These are phyloP conservation scores for Pelvicachromis taeniatus DNA, from an alignment of 2,113 vertebrate species.

Conservation along the genomic window DNA sequence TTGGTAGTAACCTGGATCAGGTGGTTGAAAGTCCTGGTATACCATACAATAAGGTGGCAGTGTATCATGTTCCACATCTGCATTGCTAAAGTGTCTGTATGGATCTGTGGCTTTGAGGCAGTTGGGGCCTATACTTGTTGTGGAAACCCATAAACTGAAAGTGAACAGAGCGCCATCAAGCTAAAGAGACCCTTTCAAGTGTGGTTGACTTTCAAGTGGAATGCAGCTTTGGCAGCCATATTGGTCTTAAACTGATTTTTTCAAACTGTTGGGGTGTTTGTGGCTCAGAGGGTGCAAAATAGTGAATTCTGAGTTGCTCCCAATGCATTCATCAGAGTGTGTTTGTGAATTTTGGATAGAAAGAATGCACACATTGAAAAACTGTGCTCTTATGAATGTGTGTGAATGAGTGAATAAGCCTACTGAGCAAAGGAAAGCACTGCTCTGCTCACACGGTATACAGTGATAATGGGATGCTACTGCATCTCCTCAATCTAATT, in stretches of 20 bases:
- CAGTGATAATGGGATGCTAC: not conserved
- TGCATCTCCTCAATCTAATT: not conserved
- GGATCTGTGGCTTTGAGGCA: not conserved
- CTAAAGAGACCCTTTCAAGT: not conserved
- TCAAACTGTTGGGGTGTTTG: not conserved
- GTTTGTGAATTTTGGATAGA: not conserved
- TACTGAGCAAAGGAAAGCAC: not conserved
- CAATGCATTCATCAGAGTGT: not conserved
- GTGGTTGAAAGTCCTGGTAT: not conserved
- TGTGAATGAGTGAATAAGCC: not conserved
- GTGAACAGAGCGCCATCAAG: not conserved
- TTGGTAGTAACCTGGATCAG: not conserved
- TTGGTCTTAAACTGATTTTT: not conserved
- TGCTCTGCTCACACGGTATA: not conserved
- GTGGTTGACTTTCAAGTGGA: not conserved
- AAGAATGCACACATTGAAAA: not conserved
- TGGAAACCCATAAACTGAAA: not conserved
- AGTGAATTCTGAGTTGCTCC: not conserved
- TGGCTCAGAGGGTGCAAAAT: not conserved
- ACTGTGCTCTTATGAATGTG: not conserved
- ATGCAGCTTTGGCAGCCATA: not conserved
- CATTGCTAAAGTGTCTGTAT: not conserved
- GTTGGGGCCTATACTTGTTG: not conserved
- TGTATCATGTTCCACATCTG: not conserved
- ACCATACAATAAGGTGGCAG: not conserved